Evolutionary conservation across 1,140 invertebrate genomes (phyloP).

Genomic region (Laupala kohalensis): DNA sequence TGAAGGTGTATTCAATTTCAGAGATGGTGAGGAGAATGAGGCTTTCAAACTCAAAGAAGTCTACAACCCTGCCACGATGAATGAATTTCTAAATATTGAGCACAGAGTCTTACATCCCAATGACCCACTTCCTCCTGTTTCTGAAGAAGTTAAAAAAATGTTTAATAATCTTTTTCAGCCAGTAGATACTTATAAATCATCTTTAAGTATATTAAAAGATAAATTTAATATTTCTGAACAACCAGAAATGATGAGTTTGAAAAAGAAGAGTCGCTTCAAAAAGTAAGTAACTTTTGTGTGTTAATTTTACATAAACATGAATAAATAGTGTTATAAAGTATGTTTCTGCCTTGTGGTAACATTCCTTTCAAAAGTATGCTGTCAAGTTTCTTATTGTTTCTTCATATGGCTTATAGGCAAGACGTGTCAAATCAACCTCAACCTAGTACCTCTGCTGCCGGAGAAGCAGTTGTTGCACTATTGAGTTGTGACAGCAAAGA

Average conservation of each 20-base stretch:
- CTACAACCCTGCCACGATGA: background rate
- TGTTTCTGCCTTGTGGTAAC: too few relatives aligned
- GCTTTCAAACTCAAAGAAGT: conserved; percentile 3
- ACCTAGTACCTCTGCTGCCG: background rate
- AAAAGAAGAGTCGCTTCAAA: background rate
- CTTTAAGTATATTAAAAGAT: background rate
- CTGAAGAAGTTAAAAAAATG: background rate
- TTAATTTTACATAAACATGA: too few relatives aligned
- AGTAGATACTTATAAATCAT: background rate
- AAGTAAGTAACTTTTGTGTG: background rate
- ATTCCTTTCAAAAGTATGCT: too few relatives aligned
- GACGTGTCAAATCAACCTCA: too few relatives aligned
- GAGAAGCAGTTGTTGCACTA: background rate
- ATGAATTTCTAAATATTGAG: conserved; percentile 1
- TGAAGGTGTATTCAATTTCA: too few relatives aligned
- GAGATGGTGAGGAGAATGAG: background rate
- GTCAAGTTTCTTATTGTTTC: too few relatives aligned
- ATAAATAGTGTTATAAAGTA: too few relatives aligned
- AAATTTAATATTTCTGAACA: background rate
- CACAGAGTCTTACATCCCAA: background rate
- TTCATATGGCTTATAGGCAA: too few relatives aligned
- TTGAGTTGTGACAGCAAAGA: background rate
- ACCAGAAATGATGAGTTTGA: background rate
- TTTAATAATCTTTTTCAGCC: background rate
- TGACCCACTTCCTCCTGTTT: background rate